These are phyloP conservation scores for Neodiprion fabricii DNA, from an alignment of 1,140 invertebrate species.

Conservation along the genomic window DNA sequence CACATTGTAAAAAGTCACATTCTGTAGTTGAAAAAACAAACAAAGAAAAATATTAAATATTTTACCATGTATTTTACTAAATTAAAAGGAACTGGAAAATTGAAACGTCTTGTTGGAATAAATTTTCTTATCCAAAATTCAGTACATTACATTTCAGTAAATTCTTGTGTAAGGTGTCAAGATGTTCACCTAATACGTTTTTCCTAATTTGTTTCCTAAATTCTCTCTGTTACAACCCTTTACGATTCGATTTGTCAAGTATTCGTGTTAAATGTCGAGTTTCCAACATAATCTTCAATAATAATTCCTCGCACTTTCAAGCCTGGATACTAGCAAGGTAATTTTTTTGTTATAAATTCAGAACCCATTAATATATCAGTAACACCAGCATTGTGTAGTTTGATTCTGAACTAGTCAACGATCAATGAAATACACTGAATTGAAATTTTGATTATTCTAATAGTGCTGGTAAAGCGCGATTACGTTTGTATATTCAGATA, in stretches of 20 bases:
- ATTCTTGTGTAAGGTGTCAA: too few species aligned
- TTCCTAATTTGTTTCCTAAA: too few species aligned
- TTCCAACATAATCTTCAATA: background rate
- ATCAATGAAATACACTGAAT: background rate
- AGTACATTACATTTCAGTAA: slow-evolving; percentile 5
- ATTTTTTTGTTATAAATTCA: too few species aligned
- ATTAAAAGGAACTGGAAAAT: slow-evolving; percentile 50
- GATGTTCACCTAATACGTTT: too few species aligned
- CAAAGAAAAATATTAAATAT: slow-evolving; percentile 37
- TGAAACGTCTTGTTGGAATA: slow-evolving; percentile 39
- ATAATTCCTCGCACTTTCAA: background rate
- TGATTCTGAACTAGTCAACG: too few species aligned
- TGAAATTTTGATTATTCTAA: background rate
- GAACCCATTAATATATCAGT: too few species aligned
- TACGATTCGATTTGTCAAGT: background rate
- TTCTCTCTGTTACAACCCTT: background rate
- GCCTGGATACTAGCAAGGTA: background rate
- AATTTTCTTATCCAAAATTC: slow-evolving; percentile 37
- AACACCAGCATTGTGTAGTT: too few species aligned
- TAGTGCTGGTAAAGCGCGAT: background rate
- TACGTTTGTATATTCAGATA: background rate
- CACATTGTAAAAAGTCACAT: slow-evolving; percentile 35
- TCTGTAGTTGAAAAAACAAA: slow-evolving; percentile 26
- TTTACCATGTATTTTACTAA: slow-evolving; percentile 52
- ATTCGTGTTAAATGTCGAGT: background rate